Evolutionary conservation across 2,797 vertebrate genomes (phyloP).

Genomic region (Parauchenoglanis ngamensis): DNA sequence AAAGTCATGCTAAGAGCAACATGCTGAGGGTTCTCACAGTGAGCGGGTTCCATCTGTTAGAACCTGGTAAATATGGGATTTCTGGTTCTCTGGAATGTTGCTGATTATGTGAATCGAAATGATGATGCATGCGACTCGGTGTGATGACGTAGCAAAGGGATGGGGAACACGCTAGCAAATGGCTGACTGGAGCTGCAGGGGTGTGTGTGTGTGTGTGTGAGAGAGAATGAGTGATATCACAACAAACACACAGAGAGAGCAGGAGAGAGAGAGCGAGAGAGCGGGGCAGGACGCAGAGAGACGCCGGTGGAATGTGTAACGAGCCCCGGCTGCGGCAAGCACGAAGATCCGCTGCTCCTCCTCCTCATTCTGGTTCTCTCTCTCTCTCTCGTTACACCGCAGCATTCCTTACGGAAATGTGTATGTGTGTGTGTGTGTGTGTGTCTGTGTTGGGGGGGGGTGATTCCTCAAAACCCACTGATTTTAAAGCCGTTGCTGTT

Average conservation of each 20-base stretch:
- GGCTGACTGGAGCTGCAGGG: neutral
- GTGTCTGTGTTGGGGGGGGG: neutral
- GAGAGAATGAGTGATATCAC: neutral
- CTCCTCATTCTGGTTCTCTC: neutral
- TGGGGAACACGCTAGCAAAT: neutral
- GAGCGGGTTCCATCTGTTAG: neutral
- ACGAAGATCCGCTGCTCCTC: constrained; percentile 18
- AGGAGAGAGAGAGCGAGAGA: neutral
- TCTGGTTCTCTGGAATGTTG: neutral
- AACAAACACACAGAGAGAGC: neutral
- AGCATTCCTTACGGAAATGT: neutral
- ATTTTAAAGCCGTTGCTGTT: constrained; percentile 4
- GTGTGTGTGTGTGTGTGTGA: neutral
- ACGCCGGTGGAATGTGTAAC: constrained; percentile 58
- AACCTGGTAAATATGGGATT: neutral
- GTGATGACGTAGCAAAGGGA: constrained; percentile 5
- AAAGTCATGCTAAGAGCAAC: neutral
- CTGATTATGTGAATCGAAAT: constrained; percentile 2
- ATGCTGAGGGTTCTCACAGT: neutral
- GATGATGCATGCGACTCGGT: neutral
- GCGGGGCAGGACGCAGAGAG: constrained; percentile 41
- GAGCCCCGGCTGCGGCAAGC: constrained; percentile 51
- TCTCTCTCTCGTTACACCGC: neutral
- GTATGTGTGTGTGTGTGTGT: neutral
- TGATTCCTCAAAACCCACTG: neutral